These are phyloP conservation scores for Ciconia boyciana DNA, from an alignment of 2,113 vertebrate genomes.

Conservation along the genomic window DNA sequence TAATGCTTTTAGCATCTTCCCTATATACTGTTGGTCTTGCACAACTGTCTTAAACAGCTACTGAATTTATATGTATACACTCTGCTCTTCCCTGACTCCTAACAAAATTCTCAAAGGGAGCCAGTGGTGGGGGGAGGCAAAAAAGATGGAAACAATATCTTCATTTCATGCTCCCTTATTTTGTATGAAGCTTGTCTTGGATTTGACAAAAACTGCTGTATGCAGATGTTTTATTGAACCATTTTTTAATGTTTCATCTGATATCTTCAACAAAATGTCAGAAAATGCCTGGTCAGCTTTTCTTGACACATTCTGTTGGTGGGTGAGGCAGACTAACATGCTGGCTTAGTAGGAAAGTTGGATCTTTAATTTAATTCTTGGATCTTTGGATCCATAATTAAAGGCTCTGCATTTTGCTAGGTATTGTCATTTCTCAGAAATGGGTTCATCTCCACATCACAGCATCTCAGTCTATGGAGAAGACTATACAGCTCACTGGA, in stretches of 20 bases:
- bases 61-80: neutral
- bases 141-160: neutral
- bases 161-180: neutral
- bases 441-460: neutral
- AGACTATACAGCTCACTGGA: neutral
- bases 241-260: neutral
- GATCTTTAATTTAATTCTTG: neutral
- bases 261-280: neutral
- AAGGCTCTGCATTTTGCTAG: neutral
- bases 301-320: neutral
- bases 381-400: neutral
- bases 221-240: neutral
- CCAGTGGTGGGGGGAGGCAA: fast-evolving
- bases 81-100: neutral
- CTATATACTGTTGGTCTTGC: neutral
- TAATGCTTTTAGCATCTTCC: neutral
- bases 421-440: neutral
- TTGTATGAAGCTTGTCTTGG: neutral
- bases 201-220: neutral
- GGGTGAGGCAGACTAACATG: neutral
- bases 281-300: neutral
- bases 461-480: neutral
- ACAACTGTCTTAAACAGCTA: neutral
- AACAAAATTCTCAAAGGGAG: neutral
- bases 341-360: neutral